These are phyloP conservation scores for Conops quadrifasciatus DNA, from an alignment of 2,888 invertebrate genomes.

Conservation along the genomic window DNA sequence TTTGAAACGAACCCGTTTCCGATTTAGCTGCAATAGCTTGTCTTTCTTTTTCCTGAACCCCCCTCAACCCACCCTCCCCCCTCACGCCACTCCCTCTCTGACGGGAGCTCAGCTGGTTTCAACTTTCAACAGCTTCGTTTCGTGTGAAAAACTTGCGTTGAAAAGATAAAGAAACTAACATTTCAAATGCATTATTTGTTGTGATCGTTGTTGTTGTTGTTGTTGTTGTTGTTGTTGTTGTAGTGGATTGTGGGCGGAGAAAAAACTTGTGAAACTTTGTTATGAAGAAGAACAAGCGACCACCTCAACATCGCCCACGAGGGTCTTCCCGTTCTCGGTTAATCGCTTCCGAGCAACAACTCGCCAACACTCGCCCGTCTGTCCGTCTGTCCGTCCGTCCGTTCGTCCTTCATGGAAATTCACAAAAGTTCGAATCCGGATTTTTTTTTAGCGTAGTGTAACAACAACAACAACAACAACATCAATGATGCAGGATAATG, in stretches of 20 bases:
- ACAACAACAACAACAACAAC: slow-evolving; percentile 25
- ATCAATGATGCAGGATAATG: slow-evolving; percentile 47
- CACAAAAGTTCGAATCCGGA: slow-evolving; percentile 1
- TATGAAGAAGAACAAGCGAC: not conserved
- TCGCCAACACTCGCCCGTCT: not conserved
- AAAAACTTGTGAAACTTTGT: not conserved
- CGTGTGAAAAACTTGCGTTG: not conserved
- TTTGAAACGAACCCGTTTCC: not conserved
- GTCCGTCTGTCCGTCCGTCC: not conserved
- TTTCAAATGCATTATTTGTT: not conserved
- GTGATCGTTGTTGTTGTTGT: not conserved
- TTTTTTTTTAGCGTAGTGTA: slow-evolving; percentile 18
- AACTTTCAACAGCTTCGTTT: slow-evolving; percentile 1
- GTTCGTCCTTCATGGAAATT: not conserved
- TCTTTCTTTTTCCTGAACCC: not conserved
- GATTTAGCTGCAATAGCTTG: not conserved
- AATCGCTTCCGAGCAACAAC: not conserved
- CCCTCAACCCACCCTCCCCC: not conserved
- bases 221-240: slow-evolving; percentile 1
- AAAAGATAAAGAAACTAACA: slow-evolving; percentile 3
- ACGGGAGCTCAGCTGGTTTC: not conserved
- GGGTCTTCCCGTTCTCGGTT: not conserved
- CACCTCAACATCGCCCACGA: not conserved
- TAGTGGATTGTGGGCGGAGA: not conserved
- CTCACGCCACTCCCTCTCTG: not conserved